phyloP scores from a whole-genome alignment of 2,113 vertebrate genomes.

The Sciurus niger region DNA sequence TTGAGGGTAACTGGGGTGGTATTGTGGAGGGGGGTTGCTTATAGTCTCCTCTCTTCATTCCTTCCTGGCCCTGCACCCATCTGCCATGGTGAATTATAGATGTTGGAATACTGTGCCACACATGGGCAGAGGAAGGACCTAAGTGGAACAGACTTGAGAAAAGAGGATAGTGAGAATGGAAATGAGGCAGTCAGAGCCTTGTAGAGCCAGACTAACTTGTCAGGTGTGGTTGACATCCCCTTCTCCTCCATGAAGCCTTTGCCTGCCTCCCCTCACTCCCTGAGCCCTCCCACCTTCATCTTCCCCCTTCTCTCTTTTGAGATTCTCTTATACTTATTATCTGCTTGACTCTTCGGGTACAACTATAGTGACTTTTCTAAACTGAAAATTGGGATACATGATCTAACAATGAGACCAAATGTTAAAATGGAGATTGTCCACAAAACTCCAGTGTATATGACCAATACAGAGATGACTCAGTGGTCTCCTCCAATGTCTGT shows the following conservation, averaged over 20 bases:
- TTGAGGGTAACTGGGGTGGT: background rate
- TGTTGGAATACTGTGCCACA: background rate
- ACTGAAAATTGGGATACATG: background rate
- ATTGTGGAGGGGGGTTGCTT: background rate
- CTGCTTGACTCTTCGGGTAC: background rate
- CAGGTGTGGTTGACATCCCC: background rate
- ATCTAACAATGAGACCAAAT: background rate
- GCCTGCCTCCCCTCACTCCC: background rate
- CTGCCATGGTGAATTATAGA: constrained; percentile 50
- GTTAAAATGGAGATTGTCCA: background rate
- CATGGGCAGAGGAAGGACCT: background rate
- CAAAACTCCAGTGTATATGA: background rate
- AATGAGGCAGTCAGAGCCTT: background rate
- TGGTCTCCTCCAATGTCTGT: background rate
- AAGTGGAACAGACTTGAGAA: background rate
- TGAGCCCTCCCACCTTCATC: background rate
- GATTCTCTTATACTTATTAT: background rate
- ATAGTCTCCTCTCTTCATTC: background rate
- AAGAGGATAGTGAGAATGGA: background rate
- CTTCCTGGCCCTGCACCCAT: background rate
- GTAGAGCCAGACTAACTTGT: background rate
- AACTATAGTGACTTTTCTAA: background rate
- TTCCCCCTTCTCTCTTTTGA: background rate
- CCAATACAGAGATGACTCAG: background rate
- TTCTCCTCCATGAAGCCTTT: background rate